Percentiles rank a stretch among this genome's conserved stretches.
Conservation (phyloP, 2,113 vertebrate species). For the Oreochromis aureus region DNA sequence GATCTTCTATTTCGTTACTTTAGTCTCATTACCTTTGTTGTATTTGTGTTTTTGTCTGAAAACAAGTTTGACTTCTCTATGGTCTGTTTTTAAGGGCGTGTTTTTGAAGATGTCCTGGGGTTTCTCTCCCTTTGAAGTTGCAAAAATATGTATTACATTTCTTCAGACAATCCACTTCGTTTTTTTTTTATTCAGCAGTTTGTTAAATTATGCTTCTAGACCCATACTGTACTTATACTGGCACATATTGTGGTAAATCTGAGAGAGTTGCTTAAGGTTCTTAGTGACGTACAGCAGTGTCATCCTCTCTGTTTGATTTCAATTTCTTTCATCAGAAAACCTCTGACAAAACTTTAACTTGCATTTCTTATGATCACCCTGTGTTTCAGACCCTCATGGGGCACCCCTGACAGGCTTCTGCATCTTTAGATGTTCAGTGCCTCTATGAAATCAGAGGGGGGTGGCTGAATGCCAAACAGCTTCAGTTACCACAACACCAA, state of each 20-base stretch:
- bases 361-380: not conserved
- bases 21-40: not conserved
- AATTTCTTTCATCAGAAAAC: slow-evolving; percentile 2
- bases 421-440: not conserved
- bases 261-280: not conserved
- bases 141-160: not conserved
- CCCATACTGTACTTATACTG: not conserved
- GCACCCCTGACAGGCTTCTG: not conserved
- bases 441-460: slow-evolving; percentile 7
- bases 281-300: not conserved
- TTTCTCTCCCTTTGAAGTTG: slow-evolving; percentile 1
- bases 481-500: not conserved
- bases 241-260: not conserved
- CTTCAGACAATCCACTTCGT: not conserved
- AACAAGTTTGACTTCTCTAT: not conserved
- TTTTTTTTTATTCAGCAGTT: not conserved
- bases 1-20: not conserved
- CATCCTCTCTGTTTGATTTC: not conserved
- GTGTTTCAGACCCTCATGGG: not conserved
- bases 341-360: not conserved
- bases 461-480: slow-evolving; percentile 11
- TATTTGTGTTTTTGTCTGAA: not conserved
- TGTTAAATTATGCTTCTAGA: not conserved
- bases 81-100: not conserved
- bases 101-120: not conserved